Evolutionary conservation across 2,888 invertebrate species (phyloP).

Genomic region (Synanthedon tipuliformis): DNA sequence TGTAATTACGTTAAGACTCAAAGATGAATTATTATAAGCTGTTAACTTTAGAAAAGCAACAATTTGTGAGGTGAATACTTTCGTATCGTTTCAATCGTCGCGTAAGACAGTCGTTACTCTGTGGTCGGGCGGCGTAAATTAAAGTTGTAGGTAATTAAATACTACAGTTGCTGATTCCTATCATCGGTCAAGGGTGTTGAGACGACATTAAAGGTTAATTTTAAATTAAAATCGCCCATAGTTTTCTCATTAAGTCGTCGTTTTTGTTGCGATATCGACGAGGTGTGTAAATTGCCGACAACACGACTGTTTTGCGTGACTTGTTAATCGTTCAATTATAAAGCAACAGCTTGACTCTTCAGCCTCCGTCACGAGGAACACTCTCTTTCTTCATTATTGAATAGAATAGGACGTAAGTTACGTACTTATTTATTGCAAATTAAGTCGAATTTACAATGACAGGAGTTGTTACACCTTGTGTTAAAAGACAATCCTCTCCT

Average conservation of each 20-base stretch:
- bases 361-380: slow-evolving; percentile 6
- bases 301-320: slow-evolving; percentile 21
- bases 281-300: slow-evolving; percentile 16
- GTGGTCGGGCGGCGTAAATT: slow-evolving; percentile 6
- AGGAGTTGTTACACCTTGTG: not conserved
- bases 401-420: slow-evolving; percentile 10
- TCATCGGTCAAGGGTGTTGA: slow-evolving; percentile 15
- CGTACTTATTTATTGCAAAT: not conserved
- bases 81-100: no score
- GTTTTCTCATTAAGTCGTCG: not conserved
- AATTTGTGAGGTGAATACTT: no score
- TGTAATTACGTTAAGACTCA: no score
- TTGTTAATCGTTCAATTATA: slow-evolving; percentile 21
- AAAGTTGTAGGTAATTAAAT: slow-evolving; percentile 13
- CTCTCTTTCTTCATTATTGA: slow-evolving; percentile 6
- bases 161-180: slow-evolving; percentile 13
- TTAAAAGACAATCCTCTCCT: no score
- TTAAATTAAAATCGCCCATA: slow-evolving; percentile 4
- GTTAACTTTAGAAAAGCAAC: no score
- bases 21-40: no score
- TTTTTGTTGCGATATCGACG: not conserved
- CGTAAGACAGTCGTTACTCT: no score
- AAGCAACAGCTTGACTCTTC: slow-evolving; percentile 9
- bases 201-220: slow-evolving; percentile 7
- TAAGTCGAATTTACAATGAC: not conserved